Evolutionary conservation across 37 sponge, comb jelly and placozoan genomes (phyloP), one percentile per base, ranked within the genome.

Genomic region (Ephydatia muelleri): DNA sequence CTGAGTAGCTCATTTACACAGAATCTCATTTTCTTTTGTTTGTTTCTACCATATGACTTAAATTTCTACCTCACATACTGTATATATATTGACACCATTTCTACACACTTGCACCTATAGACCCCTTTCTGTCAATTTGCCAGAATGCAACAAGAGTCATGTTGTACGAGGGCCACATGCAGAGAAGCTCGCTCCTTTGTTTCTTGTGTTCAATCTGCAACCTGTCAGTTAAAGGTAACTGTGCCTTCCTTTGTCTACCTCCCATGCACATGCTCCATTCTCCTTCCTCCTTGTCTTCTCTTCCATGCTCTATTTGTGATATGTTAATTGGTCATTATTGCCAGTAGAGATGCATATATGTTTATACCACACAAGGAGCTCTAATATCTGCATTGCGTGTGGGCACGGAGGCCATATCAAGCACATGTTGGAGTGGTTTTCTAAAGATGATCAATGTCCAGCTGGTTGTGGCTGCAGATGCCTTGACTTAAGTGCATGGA

Each of bases 341-440:
- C 8, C 47, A 11, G 4, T 43, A 11, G 47, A 11, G 47, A 4
- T 43, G 47, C 4, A 43, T 4, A 11, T 43, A 43, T 4, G 47
- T 21, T 14, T 72, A 1, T 21, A 13, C 16, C 73, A 16, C 11
- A 23, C 40, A 95, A 93, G 96, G 19, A 73, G 83, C 64, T 95
- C 96, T 26, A 92, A 83, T 49, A 83, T 95, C 68, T 97, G 98
- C 74, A 83, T 95, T 70, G 37, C 39, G 14, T 97, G 98, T 87
- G 91, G 95, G 5, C 98, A 97, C 77, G 98, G 98, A 26, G 95
- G 98, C 29, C 98, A 97, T 84, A 64, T 87, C 9, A 40, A 76
- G 48, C 98, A 97, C 82, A 79, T 97, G 81, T 40, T 73, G 84
- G 84, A 93, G 38, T 97, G 98, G 98, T 97, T 97, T 65, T 26